phyloP scores from a whole-genome alignment of 2,113 vertebrate species.

The Xenus cinereus region DNA sequence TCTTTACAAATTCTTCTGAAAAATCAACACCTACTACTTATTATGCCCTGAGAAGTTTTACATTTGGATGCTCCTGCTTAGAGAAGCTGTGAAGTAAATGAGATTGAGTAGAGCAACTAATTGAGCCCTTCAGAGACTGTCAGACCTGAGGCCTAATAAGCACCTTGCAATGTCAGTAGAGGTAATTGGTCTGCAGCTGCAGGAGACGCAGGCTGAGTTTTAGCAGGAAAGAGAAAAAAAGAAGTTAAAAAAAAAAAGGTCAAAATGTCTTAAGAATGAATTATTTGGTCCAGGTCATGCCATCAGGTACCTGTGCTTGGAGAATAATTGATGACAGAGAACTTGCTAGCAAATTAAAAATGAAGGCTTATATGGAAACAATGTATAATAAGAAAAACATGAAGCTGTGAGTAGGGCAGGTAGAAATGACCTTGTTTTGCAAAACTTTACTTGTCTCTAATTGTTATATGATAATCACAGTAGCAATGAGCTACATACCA shows the following conservation, averaged over 20 bases:
- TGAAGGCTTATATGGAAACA: neutral
- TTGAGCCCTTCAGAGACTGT: neutral
- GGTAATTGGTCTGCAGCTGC: neutral
- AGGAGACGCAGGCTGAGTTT: neutral
- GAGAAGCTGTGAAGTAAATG: conserved; percentile 31
- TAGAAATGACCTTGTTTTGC: neutral
- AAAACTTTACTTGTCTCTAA: neutral
- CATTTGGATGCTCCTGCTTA: neutral
- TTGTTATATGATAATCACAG: neutral
- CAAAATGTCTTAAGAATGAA: neutral
- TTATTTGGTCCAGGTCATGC: neutral
- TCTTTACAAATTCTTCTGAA: neutral
- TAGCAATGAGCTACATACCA: neutral
- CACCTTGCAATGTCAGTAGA: neutral
- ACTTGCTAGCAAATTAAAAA: neutral
- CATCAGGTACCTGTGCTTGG: neutral
- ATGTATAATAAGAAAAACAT: neutral
- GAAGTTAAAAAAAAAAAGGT: neutral
- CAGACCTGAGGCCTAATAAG: neutral
- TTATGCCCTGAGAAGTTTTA: neutral
- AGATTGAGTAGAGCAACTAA: conserved; percentile 10
- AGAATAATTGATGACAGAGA: neutral
- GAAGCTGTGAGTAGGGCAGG: neutral
- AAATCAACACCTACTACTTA: neutral
- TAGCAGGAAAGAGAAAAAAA: neutral